phyloP scores from a whole-genome alignment of 2,888 invertebrate genomes.

The Hyles lineata region DNA sequence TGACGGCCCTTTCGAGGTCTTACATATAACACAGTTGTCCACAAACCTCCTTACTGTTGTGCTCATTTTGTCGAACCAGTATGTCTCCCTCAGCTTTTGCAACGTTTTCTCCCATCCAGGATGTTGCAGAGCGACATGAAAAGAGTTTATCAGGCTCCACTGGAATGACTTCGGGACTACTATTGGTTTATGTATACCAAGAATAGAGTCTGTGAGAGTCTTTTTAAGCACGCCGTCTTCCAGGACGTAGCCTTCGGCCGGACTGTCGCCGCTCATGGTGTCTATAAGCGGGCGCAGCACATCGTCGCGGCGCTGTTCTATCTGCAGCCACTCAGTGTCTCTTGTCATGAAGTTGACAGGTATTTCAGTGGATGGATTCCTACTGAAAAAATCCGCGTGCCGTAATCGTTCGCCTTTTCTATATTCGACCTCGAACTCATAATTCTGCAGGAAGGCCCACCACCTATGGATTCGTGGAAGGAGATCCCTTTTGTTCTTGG shows the following conservation, averaged over 20 bases:
- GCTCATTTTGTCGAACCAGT: slow-evolving; percentile 43
- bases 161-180: not conserved
- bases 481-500: slow-evolving; percentile 39
- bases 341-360: slow-evolving; percentile 40
- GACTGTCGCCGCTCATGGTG: slow-evolving; percentile 39
- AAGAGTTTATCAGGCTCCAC: slow-evolving; percentile 38
- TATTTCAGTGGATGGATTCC: slow-evolving; percentile 40
- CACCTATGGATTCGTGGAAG: slow-evolving; percentile 41
- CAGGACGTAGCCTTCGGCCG: slow-evolving; percentile 39
- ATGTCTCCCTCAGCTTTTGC: slow-evolving; percentile 39
- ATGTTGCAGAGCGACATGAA: slow-evolving; percentile 41
- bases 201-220: not conserved
- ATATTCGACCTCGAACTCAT: slow-evolving; percentile 44
- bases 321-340: slow-evolving; percentile 42
- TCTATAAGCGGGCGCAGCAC: slow-evolving; percentile 42
- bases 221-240: slow-evolving; percentile 38
- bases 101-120: slow-evolving; percentile 45
- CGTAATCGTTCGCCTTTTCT: slow-evolving; percentile 40
- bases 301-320: slow-evolving; percentile 46
- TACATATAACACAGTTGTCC: slow-evolving; percentile 43
- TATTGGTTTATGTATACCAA: not conserved
- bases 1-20: slow-evolving; percentile 43
- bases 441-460: slow-evolving; percentile 44
- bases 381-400: slow-evolving; percentile 44
- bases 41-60: slow-evolving; percentile 40